These are phyloP conservation scores for Aphidoletes aphidimyza DNA, from an alignment of 2,888 invertebrate species.

Conservation along the genomic window DNA sequence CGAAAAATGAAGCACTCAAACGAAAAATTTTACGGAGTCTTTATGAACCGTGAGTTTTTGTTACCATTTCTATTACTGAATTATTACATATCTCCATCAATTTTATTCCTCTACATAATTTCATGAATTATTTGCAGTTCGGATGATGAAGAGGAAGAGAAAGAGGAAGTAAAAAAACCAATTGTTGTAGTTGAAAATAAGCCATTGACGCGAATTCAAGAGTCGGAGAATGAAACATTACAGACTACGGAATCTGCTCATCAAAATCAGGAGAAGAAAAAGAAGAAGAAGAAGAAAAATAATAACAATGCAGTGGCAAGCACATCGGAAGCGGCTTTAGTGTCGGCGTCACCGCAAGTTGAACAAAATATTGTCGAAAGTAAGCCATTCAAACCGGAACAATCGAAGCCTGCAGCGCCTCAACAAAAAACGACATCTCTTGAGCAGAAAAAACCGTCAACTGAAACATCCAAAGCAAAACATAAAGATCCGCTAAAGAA, in stretches of 20 bases:
- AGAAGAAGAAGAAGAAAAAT: slow-evolving; percentile 61
- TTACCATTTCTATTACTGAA: slow-evolving; percentile 12
- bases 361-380: too few relatives aligned
- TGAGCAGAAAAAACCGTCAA: slow-evolving; percentile 55
- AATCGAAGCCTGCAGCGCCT: slow-evolving; percentile 58
- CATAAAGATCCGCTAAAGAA: slow-evolving; percentile 58
- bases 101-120: slow-evolving; percentile 53
- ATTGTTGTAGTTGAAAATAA: slow-evolving; percentile 55
- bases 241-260: too few relatives aligned
- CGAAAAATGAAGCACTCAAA: slow-evolving; percentile 78
- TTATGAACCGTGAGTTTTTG: slow-evolving; percentile 68
- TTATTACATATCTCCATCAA: background rate
- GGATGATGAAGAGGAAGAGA: slow-evolving; percentile 62
- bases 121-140: slow-evolving; percentile 61
- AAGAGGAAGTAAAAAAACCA: slow-evolving; percentile 56
- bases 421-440: slow-evolving; percentile 61
- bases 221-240: too few relatives aligned
- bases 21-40: slow-evolving; percentile 82
- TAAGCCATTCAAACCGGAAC: too few relatives aligned
- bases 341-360: background rate
- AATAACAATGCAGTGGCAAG: slow-evolving; percentile 53
- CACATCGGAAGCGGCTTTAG: slow-evolving; percentile 54
- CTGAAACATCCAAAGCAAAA: slow-evolving; percentile 57
- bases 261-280: slow-evolving; percentile 59
- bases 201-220: too few relatives aligned